A percentile compares a stretch with the other conserved stretches of the same genome.
phyloP scores from a whole-genome alignment of 2,888 invertebrate species.

The Luperina nickerlii region DNA sequence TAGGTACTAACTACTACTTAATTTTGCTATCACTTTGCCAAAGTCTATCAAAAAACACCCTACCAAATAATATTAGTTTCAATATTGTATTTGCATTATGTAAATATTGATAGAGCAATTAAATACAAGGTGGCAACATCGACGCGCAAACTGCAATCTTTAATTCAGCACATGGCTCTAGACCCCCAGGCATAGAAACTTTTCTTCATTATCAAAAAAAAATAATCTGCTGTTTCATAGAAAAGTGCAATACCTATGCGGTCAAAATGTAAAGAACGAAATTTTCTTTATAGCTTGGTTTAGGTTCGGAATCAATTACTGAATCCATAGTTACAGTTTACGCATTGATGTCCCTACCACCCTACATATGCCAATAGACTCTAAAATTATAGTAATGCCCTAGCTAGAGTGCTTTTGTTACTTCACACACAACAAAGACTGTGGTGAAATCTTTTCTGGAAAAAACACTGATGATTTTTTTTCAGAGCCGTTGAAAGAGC shows the following conservation, averaged over 20 bases:
- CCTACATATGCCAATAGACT: background rate
- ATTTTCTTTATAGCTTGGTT: no score
- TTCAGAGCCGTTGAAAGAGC: conserved; percentile 83
- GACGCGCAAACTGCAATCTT: background rate
- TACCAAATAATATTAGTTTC: background rate
- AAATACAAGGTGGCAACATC: background rate
- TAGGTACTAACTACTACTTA: background rate
- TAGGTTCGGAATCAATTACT: background rate
- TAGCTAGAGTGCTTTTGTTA: background rate
- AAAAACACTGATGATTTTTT: background rate
- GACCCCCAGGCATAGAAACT: no score
- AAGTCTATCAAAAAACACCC: background rate
- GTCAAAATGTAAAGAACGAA: no score
- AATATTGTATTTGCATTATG: background rate
- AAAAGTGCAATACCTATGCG: background rate
- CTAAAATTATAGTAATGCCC: background rate
- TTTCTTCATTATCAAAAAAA: no score
- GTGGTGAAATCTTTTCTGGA: background rate
- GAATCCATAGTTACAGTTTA: background rate
- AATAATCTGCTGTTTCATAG: background rate
- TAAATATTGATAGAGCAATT: background rate
- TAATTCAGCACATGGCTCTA: no score
- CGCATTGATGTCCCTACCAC: background rate
- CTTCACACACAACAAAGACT: no score
- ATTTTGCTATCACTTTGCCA: background rate